A percentile compares a stretch with the other conserved stretches of the same genome.
Evolutionary conservation across 2,113 vertebrate species (phyloP).

Genomic region (Phyllostomus hastatus): DNA sequence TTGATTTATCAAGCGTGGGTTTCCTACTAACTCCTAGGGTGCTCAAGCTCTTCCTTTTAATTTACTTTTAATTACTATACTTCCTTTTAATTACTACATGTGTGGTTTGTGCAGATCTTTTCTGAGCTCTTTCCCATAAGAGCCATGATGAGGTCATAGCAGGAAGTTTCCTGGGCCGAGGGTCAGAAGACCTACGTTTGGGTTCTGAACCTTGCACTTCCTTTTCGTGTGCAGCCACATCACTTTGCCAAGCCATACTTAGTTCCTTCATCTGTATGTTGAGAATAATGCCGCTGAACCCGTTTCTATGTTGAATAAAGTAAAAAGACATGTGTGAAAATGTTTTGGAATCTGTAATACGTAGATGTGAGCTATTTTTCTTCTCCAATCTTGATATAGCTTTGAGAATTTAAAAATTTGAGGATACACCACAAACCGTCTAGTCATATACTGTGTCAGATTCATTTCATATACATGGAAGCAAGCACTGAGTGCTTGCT

Average conservation of each 20-base stretch:
- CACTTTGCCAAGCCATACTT: not conserved
- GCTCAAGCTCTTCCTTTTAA: not conserved
- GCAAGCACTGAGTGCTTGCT: not conserved
- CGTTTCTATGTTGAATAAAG: not conserved
- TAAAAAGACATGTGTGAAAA: not conserved
- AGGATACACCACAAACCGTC: not conserved
- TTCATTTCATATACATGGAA: not conserved
- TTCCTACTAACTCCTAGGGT: not conserved
- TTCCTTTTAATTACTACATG: not conserved
- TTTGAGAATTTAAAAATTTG: not conserved
- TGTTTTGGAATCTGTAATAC: not conserved
- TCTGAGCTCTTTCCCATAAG: not conserved
- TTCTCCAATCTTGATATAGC: not conserved
- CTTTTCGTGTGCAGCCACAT: not conserved
- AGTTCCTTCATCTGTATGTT: not conserved
- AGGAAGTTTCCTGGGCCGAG: not conserved
- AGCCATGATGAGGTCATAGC: not conserved
- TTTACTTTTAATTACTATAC: too few species aligned
- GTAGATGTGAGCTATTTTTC: not conserved
- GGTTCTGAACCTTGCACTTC: accelerated
- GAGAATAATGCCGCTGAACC: not conserved
- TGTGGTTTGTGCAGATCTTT: not conserved
- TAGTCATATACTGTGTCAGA: not conserved
- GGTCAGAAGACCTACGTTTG: not conserved
- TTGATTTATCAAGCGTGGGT: not conserved